Conservation (phyloP, 2,888 invertebrate species). For the Phlogophora meticulosa region DNA sequence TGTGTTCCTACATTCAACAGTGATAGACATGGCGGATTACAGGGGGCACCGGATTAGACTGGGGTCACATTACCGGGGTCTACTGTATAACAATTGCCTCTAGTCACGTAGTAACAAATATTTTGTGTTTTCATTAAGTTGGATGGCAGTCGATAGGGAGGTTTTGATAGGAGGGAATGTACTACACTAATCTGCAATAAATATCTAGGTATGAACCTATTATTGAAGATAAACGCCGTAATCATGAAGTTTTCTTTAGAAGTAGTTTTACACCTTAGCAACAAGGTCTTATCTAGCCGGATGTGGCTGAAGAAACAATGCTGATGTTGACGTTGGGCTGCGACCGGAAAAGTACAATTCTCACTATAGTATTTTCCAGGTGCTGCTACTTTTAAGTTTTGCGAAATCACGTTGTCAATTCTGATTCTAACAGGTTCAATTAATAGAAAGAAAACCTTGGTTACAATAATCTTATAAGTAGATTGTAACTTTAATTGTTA, state of each 20-base stretch:
- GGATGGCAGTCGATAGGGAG: no score
- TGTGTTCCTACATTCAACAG: no score
- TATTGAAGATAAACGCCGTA: background rate
- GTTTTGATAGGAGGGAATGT: background rate
- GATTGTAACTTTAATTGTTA: conserved; percentile 4
- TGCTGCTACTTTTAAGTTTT: no score
- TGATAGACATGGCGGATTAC: no score
- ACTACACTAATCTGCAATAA: background rate
- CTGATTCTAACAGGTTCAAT: no score
- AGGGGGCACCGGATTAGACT: no score
- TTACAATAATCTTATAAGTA: no score
- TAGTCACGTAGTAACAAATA: conserved; percentile 5
- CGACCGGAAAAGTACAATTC: background rate
- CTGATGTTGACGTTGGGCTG: background rate
- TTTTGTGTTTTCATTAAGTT: background rate
- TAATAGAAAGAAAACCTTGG: no score
- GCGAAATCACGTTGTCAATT: no score
- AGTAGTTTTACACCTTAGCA: background rate
- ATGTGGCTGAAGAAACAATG: background rate
- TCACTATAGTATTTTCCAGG: no score
- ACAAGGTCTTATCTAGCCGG: conserved; percentile 7
- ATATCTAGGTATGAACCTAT: background rate
- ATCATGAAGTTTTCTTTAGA: background rate
- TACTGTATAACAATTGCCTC: conserved; percentile 14
- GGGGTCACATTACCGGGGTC: no score